These are phyloP conservation scores for Papilio dardanus DNA, from an alignment of 1,140 invertebrate species.

Conservation along the genomic window DNA sequence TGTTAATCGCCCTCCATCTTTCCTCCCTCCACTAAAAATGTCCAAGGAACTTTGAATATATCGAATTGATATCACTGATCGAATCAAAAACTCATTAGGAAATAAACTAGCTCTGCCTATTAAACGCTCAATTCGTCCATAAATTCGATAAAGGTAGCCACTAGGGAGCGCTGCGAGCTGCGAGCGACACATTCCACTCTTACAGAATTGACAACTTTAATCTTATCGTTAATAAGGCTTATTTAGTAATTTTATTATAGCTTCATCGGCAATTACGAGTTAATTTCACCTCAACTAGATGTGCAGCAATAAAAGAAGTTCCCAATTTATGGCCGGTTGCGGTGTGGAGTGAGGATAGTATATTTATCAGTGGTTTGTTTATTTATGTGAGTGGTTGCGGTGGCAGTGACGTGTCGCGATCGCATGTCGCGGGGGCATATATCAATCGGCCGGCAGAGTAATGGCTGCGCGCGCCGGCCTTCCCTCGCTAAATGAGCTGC, in stretches of 20 bases:
- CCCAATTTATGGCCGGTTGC: constrained; percentile 65
- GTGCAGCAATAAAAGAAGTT: constrained; percentile 64
- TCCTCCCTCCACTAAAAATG: neutral
- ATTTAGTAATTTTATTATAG: constrained; percentile 63
- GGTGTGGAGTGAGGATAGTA: constrained; percentile 60
- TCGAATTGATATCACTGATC: constrained; percentile 4
- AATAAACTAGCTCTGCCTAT: constrained; percentile 25
- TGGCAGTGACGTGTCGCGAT: constrained; percentile 75
- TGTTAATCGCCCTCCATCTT: neutral
- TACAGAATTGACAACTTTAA: constrained; percentile 35
- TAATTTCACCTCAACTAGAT: constrained; percentile 62
- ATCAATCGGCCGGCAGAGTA: constrained; percentile 75
- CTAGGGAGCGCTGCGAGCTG: neutral
- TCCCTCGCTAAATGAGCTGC: constrained; percentile 68
- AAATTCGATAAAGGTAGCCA: constrained; percentile 36
- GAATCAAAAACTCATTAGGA: constrained; percentile 17
- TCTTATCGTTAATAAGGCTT: constrained; percentile 43
- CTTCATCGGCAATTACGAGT: constrained; percentile 66
- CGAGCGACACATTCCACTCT: constrained; percentile 25
- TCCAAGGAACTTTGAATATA: neutral
- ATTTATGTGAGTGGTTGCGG: constrained; percentile 56
- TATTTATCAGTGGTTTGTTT: constrained; percentile 71
- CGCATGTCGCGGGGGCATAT: constrained; percentile 76
- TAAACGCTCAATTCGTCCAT: constrained; percentile 28
- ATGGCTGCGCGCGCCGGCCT: constrained; percentile 64